Evolutionary conservation across 2,888 invertebrate genomes (phyloP).

Genomic region (Toxonevra muliebris): DNA sequence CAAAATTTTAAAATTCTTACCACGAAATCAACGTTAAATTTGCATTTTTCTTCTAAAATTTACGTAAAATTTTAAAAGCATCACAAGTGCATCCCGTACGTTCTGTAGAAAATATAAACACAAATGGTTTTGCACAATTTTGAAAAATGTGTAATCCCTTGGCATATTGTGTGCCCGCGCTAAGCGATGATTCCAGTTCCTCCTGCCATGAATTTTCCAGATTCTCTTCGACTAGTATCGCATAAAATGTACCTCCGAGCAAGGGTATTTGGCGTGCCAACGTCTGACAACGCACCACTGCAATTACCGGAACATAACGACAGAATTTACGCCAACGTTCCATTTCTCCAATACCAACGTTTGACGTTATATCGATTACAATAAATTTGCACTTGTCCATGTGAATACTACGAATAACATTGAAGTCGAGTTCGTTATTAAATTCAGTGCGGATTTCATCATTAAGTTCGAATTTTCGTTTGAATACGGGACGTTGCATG

Average conservation of each 20-base stretch:
- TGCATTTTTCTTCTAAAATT: too few species aligned
- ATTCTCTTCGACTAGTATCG: conserved; percentile 45
- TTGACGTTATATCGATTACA: conserved; percentile 49
- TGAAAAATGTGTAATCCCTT: conserved; percentile 36
- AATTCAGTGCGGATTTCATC: conserved; percentile 41
- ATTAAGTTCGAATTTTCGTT: conserved; percentile 40
- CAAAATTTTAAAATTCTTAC: too few species aligned
- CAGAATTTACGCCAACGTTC: conserved; percentile 54
- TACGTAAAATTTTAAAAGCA: conserved; percentile 43
- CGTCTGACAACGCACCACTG: conserved; percentile 46
- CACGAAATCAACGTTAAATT: too few species aligned
- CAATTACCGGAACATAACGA: conserved; percentile 48
- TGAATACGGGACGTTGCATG: conserved; percentile 43
- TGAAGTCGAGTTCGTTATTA: conserved; percentile 41
- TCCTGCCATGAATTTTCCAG: conserved; percentile 49
- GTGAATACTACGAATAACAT: conserved; percentile 46
- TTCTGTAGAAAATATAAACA: conserved; percentile 50
- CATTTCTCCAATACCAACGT: conserved; percentile 45
- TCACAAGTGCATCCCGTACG: conserved; percentile 50
- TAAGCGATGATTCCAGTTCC: conserved; percentile 45
- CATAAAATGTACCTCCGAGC: conserved; percentile 41
- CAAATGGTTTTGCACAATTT: conserved; percentile 43
- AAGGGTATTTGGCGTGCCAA: conserved; percentile 45
- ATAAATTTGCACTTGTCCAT: conserved; percentile 49
- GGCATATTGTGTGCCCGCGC: conserved; percentile 44